Percentiles rank a stretch among this genome's conserved stretches.
Conservation (phyloP, 2,888 invertebrate genomes). For the Drepana falcataria region DNA sequence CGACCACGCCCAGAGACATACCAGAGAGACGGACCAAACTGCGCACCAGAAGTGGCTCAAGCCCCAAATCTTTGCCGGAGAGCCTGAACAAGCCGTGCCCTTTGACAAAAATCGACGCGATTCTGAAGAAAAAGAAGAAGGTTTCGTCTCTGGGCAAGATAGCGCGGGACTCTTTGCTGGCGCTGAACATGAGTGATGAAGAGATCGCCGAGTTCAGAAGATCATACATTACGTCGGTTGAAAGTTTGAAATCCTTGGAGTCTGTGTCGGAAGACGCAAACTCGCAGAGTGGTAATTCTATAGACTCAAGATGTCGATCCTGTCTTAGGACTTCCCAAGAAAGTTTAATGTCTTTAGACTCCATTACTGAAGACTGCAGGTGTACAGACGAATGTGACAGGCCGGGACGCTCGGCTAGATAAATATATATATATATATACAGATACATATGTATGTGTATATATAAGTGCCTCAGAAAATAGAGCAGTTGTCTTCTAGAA, state of each 20-base stretch:
- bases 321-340: constrained; percentile 67
- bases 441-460: constrained; percentile 6
- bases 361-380: constrained; percentile 65
- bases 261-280: constrained; percentile 70
- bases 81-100: constrained; percentile 62
- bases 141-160: constrained; percentile 68
- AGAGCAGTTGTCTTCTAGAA: too few species aligned
- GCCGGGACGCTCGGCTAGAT: constrained; percentile 49
- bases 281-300: constrained; percentile 64
- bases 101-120: constrained; percentile 48
- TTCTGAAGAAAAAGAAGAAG: constrained; percentile 62
- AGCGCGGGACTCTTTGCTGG: constrained; percentile 65
- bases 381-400: constrained; percentile 54
- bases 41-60: constrained; percentile 57
- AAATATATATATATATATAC: constrained; percentile 12
- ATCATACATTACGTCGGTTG: constrained; percentile 67
- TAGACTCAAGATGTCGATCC: constrained; percentile 60
- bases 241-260: constrained; percentile 63
- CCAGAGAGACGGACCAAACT: constrained; percentile 54
- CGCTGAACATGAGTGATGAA: constrained; percentile 70
- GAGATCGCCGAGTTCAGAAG: constrained; percentile 66
- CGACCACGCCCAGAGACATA: constrained; percentile 62
- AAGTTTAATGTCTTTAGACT: constrained; percentile 68
- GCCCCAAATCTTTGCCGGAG: constrained; percentile 71
- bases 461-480: too few species aligned